Evolutionary conservation across 2,797 vertebrate genomes (phyloP), one percentile per base, ranked within the genome.

Genomic region (Coregonus ussuriensis): DNA sequence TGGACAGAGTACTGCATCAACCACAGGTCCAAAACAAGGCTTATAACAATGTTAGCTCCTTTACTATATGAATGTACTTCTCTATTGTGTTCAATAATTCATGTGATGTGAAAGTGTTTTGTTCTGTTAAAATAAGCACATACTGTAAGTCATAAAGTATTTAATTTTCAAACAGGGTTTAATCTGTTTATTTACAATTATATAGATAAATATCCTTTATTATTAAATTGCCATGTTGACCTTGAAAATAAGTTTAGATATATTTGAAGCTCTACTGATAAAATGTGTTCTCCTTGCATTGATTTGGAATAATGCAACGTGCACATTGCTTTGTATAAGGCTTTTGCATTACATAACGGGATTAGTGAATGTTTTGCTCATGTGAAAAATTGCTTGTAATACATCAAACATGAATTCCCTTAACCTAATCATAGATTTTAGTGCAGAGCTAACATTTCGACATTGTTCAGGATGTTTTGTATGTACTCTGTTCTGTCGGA

Each of bases 1-100:
- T 41, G 37, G 37, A 47, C 41, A 47, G 6, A 47, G 2, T 33
- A 11, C 9, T 66, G 63, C 71, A 71, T 51, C 52, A 78, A 84
- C 74, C 84, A 85, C 84, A 85, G 77, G 84, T 85, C 82, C 84
- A 86, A 88, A 82, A 73, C 0, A 71, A 63, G 53, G 53, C 68
- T 84, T 73, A 78, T 74, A 33, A 79, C 52, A 18, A 11, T 68
- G 47, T 72, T 67, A 68, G 11, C 9, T 47, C 3, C 35, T 77
- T 75, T 78, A 63, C 72, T 75, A 63, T 13, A 78, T 86, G 77
- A 83, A 81, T 76, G 71, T 87, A 85, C 86, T 65, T 76, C 78
- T 81, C 71, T 77, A 76, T 83, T 74, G 73, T 88, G 56, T 84
- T 87, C 6, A 75, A 63, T 63, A 29, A 72, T 78, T 35, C 79